Evolutionary conservation across 1,140 invertebrate genomes (phyloP), one percentile per base, ranked within the genome.

Genomic region (Rhagoletis pomonella): DNA sequence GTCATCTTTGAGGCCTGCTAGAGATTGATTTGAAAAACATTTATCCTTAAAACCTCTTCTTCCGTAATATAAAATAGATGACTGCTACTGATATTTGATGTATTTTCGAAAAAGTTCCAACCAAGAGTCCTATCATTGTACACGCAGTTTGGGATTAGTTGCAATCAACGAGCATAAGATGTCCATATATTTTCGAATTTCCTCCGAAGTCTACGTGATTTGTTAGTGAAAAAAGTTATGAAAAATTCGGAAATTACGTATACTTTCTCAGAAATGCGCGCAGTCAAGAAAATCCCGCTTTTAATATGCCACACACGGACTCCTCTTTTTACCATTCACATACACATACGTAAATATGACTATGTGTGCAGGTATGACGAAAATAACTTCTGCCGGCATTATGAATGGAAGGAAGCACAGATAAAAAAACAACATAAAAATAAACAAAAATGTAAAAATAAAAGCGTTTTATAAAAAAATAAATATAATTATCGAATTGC

Each of bases 331-430:
- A 42, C 10, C n/a, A 67, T 42, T 67, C 14, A 17, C 42, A 73
- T n/a, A 44, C 12, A 73, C 67, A 39, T 67, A 67, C 0, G 29
- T 9, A 65, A 17, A 7, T 67, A 6, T 67, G 6, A 39, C 19
- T 42, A 42, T 42, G 65, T 42, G 7, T 39, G 67, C 3, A 42
- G 3, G 12, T 39, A 42, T 73, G 42, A 55, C 5, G 50, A 3
- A 55, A 55, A 55, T 47, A 39, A 4, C 39, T 14, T 29, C 67
- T 67, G 67, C 12, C 67, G 42, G 67, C 67, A 7, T 73, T 47
- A 73, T 73, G 67, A 73, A 73, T 73, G 67, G 42, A 73, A 47
- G 67, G 42, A 73, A 47, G 42, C 1, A 44, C 67, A n/a, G 44
- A 73, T 10, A 42, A 42, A 47, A 17, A 73, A 14, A 14, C 12